Evolutionary conservation across 35 echinoderm and acorn worm species (phyloP), one percentile per base, ranked within the genome.

Genomic region (Heliocidaris erythrogramma): DNA sequence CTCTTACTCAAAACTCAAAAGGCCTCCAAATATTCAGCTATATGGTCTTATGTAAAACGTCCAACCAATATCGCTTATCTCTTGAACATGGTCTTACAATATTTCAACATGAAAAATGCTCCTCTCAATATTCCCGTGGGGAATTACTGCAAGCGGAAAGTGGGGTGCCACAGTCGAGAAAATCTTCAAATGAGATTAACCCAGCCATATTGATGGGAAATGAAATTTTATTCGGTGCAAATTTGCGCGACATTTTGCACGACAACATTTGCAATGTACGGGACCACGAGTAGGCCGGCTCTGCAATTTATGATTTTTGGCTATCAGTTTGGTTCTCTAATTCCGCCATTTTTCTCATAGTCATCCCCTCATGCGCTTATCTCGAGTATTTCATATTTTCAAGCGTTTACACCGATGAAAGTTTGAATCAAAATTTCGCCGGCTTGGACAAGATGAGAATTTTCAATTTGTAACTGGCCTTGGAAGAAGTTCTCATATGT

Each of bases 151-250:
- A 47, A 89, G 14, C 87, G 87, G 87, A 89, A 89, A 48, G 87
- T 89, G 31, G 47, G 87, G 87, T 89, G 87, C 87, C 87, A 48
- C 87, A 17, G 31, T 89, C 30, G 87, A 13, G 31, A 24, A 89
- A 31, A 31, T 48, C 47, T 47, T 32, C 29, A 89, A 89, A 89
- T 89, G 87, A 89, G 47, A 89, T 89, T 89, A 89, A 89, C 31
- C 87, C 12, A 35, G 87, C 24, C 31, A n/a, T 32, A 89, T 32
- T 47, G 87, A 89, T 48, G 31, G 47, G 87, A 89, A 89, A 32
- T 89, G 87, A 89, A 89, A 32, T 89, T 48, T 89, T 48, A 89
- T 48, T 89, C 47, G 87, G 47, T 89, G 87, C 87, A 48, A 32
- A 89, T 78, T 78, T n/a, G 65, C 65, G 65, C 65, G 65, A 78